Conservation (phyloP, 1,140 invertebrate species). For the Cotesia glomerata region DNA sequence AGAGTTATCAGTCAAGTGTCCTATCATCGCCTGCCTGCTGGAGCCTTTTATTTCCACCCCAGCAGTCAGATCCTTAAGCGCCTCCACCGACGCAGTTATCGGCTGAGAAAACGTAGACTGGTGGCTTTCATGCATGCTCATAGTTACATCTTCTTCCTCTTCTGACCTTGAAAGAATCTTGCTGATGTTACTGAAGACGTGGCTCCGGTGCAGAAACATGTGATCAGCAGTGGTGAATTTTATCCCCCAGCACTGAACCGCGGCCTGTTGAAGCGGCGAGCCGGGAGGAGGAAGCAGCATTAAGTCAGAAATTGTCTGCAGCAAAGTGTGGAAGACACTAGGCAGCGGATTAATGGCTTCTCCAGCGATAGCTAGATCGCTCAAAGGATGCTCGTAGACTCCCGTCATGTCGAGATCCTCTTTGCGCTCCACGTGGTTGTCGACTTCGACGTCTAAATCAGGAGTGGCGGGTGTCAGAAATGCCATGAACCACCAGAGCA, state of each 20-base stretch:
- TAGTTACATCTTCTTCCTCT: constrained; percentile 70
- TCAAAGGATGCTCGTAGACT: constrained; percentile 81
- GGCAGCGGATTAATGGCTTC: constrained; percentile 81
- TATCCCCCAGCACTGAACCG: constrained; percentile 92
- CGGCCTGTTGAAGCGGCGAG: constrained; percentile 88
- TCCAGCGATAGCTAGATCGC: constrained; percentile 80
- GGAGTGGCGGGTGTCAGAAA: constrained; percentile 66
- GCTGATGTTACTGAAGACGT: constrained; percentile 96
- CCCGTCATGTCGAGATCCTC: constrained; percentile 67
- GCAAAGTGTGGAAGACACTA: constrained; percentile 82
- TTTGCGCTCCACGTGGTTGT: constrained; percentile 62
- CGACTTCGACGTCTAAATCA: constrained; percentile 60
- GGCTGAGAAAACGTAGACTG: constrained; percentile 60
- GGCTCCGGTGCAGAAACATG: constrained; percentile 88
- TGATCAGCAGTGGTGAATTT: constrained; percentile 88
- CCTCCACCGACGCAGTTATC: constrained; percentile 68
- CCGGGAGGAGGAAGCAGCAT: constrained; percentile 89
- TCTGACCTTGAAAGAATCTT: constrained; percentile 94
- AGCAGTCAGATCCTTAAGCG: constrained; percentile 76
- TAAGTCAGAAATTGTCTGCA: constrained; percentile 91
- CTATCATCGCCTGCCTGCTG: constrained; percentile 91
- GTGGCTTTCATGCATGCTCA: constrained; percentile 70
- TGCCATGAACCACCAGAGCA: constrained; percentile 95
- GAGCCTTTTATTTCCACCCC: constrained; percentile 85
- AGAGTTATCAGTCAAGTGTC: constrained; percentile 89